Base-by-base conservation (phyloP, 64 coral and sea anemone species). In the Stichodactyla helianthus region DNA sequence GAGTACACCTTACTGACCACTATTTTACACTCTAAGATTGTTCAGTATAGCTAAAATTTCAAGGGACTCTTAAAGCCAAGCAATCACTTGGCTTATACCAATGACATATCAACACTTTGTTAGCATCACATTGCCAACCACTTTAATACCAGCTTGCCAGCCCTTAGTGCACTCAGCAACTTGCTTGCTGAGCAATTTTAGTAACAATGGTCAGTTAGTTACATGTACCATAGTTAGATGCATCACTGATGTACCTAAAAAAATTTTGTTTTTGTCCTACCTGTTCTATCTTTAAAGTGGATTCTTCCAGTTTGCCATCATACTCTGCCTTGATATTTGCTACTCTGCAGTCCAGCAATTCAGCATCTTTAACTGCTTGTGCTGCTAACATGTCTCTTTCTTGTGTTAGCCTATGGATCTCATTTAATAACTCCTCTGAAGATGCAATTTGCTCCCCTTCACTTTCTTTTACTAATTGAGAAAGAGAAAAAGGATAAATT, bases 321-420 rank as follows among this genome's bases (percentile, higher is more conserved):
- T 89, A 98, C 14, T 84, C 77, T 85, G 58, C 86, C 17, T 59
- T 93, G 22, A 98, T 68, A 53, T 59, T 77, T 4, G 85, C 61
- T 35, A 91, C 83, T 61, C 89, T 92, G 68, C 87, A 91, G 15
- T 87, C 89, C 74, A 94, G 82, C 3, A 61, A 80, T 52, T 92
- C 77, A 12, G 92, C 90, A 86, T 92, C 92, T 23, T 79, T 98
- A 57, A 82, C 91, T 13, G 95, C 89, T 54, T 98, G 85, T 6
- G 17, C 77, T 17, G 82, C 82, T 52, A 98, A 80, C 76, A 94
- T 67, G 50, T 93, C 92, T 85, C 95, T 92, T 88, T 98, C 95
- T 55, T 74, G 89, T 79, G 89, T 93, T 71, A 98, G 82, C 26
- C 68, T 93, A 54, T 92, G 86, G 14, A 98, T 87, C 35, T 98